Evolutionary conservation across 1,140 invertebrate species (phyloP).

Genomic region (Subanguina moxae): DNA sequence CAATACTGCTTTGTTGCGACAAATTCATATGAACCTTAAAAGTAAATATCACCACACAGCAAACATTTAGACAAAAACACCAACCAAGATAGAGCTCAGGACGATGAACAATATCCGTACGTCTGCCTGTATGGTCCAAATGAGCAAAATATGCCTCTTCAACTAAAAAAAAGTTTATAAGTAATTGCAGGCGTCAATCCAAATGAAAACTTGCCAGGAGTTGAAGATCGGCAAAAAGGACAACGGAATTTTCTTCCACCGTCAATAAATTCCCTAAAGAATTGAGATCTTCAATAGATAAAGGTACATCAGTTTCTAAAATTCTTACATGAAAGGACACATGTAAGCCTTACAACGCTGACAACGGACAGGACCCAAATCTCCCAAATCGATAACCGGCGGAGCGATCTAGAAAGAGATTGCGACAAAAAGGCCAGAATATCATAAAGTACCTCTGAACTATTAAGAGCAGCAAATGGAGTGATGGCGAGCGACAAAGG

Average conservation of each 20-base stretch:
- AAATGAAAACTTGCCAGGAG: conserved; percentile 65
- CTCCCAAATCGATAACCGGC: conserved; percentile 82
- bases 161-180: conserved; percentile 24
- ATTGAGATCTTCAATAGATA: no score
- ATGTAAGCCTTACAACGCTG: conserved; percentile 97
- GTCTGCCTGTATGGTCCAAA: conserved; percentile 86
- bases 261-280: conserved; percentile 80
- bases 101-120: conserved; percentile 86
- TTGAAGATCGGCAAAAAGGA: conserved; percentile 86
- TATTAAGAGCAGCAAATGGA: conserved; percentile 76
- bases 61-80: neutral
- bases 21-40: conserved; percentile 84
- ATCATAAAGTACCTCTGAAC: conserved; percentile 61
- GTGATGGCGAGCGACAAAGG: conserved; percentile 86
- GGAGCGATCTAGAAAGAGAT: conserved; percentile 67
- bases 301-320: no score
- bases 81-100: conserved; percentile 78
- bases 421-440: neutral
- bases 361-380: conserved; percentile 88
- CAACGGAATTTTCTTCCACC: conserved; percentile 92
- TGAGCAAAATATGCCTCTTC: conserved; percentile 88
- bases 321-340: conserved; percentile 80
- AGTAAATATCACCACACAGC: neutral
- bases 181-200: conserved; percentile 64
- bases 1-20: conserved; percentile 96